Conservation (phyloP, 1,140 invertebrate genomes). For the Aphidius gifuensis region DNA sequence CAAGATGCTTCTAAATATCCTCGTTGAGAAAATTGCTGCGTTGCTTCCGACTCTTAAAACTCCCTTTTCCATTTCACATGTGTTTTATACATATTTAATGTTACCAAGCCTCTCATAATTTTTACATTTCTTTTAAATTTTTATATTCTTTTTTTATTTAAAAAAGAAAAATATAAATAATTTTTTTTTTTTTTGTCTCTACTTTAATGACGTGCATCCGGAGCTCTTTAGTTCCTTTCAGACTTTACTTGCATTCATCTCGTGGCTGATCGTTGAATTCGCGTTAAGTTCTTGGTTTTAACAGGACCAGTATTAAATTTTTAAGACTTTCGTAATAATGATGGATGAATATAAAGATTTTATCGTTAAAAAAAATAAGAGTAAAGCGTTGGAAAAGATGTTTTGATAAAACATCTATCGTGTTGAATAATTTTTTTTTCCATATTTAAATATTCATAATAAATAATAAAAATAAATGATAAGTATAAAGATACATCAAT, state of each 20-base stretch:
- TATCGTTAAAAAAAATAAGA: conserved; percentile 32
- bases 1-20: conserved; percentile 27
- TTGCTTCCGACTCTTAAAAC: conserved; percentile 1
- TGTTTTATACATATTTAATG: neutral
- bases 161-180: no score
- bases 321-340: conserved; percentile 61
- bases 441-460: no score
- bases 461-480: no score
- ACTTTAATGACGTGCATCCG: conserved; percentile 36
- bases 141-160: no score
- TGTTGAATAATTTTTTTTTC: no score
- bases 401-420: no score
- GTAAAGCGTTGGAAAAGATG: neutral
- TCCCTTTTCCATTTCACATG: neutral
- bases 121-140: conserved; percentile 6
- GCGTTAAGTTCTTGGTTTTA: conserved; percentile 56
- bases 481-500: no score
- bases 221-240: conserved; percentile 38
- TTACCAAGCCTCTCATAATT: conserved; percentile 1
- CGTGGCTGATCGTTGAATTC: conserved; percentile 56
- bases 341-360: conserved; percentile 57
- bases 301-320: conserved; percentile 49
- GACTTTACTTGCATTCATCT: conserved; percentile 56
- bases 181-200: conserved; percentile 15
- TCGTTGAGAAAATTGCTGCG: conserved; percentile 22